Evolutionary conservation across 2,113 vertebrate genomes (phyloP), one percentile per base, ranked within the genome.

Genomic region (Cairina moschata): DNA sequence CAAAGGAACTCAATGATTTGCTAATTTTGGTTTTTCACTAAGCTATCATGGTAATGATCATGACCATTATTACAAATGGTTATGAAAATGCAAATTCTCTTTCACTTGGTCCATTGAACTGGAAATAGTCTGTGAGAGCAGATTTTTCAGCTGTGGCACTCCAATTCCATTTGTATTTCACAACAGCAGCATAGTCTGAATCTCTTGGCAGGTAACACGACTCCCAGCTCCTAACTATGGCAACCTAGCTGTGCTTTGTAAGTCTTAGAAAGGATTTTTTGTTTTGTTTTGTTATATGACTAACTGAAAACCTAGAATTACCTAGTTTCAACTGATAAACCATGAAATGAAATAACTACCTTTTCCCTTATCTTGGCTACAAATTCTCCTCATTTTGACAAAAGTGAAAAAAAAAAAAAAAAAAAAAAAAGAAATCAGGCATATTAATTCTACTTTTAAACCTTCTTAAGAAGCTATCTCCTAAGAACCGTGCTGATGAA

Each of bases 51-150:
- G 74, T 75, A 81, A 91, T 50, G 66, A 89, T 73, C 78, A 67
- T 26, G 83, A 91, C 66, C 44, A 67, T 93, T 97, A 96, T 91
- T 93, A 91, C 48, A 92, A 91, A 87, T 9, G 25, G 52, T 87
- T 93, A 93, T 94, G 80, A 97, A 97, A 96, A 97, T 95, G 91
- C 78, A 96, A 92, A 97, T 93, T 88, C 77, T 95, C 78, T 84
- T 91, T 93, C 83, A 91, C 63, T 84, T 25, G 12, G 81, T 80
- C 92, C 89, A 89, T 28, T 90, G 85, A 96, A 84, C 83, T 96
- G 69, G 92, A 95, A 95, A 95, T 36, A 93, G 77, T 89, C 67
- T 68, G 60, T 34, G 59, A 65, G 17, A 73, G 63, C 56, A 90
- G 68, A 50, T 50, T 87, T 55, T 74, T 83, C 56, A 95, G 54